phyloP scores from a whole-genome alignment of 2,113 vertebrate species.

The Orthonyx spaldingii region DNA sequence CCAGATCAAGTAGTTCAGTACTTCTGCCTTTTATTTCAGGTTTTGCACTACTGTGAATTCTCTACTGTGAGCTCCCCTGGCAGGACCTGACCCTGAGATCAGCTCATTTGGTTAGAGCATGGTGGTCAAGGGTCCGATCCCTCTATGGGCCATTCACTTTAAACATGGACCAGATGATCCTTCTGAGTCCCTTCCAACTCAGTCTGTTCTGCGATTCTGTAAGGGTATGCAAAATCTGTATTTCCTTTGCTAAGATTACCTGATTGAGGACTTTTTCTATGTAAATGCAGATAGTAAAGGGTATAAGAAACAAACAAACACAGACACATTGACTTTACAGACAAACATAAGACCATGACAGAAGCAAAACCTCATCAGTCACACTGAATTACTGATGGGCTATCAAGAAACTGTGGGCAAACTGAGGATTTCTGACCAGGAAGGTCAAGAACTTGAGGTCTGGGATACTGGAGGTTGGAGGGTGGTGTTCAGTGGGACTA shows the following conservation, averaged over 20 bases:
- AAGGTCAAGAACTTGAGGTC: not conserved
- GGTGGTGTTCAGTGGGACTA: not conserved
- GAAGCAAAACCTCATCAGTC: not conserved
- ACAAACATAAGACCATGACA: not conserved
- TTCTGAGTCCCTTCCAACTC: not conserved
- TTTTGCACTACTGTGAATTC: not conserved
- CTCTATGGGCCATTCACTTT: not conserved
- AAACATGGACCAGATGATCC: not conserved
- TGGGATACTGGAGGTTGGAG: not conserved
- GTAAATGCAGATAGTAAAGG: not conserved
- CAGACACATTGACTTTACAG: not conserved
- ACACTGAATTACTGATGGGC: not conserved
- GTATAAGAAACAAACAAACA: not conserved
- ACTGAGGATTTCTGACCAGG: not conserved
- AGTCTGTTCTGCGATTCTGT: not conserved
- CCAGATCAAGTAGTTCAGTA: not conserved
- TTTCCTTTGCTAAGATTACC: not conserved
- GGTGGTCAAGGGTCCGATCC: not conserved
- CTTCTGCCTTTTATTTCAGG: not conserved
- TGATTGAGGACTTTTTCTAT: not conserved
- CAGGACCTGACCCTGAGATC: not conserved
- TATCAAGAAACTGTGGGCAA: not conserved
- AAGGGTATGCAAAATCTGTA: not conserved
- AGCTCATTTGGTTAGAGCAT: not conserved
- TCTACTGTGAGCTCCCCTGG: not conserved